These are phyloP conservation scores for Lomographa bimaculata DNA, from an alignment of 2,888 invertebrate genomes.

Conservation along the genomic window DNA sequence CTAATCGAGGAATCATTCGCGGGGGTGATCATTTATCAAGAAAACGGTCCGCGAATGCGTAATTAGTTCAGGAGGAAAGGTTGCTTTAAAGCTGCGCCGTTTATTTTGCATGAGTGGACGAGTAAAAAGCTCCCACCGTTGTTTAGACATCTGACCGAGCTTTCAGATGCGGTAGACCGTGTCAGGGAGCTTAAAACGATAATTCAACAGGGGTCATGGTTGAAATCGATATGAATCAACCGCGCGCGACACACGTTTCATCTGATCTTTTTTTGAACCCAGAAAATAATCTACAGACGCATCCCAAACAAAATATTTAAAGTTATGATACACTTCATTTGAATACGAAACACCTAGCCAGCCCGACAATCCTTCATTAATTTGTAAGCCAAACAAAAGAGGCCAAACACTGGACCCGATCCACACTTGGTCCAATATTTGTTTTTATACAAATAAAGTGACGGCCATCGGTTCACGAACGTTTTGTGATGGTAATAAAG, in stretches of 20 bases:
- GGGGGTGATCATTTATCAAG: constrained; percentile 74
- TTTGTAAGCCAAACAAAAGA: constrained; percentile 68
- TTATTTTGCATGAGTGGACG: constrained; percentile 69
- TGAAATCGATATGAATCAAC: constrained; percentile 54
- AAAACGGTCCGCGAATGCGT: constrained; percentile 70
- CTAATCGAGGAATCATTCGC: constrained; percentile 80
- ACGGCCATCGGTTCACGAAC: constrained; percentile 68
- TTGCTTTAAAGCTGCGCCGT: constrained; percentile 53
- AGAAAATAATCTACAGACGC: constrained; percentile 5
- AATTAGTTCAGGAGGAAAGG: constrained; percentile 62
- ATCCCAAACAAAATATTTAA: constrained; percentile 45
- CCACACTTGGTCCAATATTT: constrained; percentile 80
- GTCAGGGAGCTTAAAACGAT: constrained; percentile 67
- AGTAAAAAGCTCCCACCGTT: constrained; percentile 59
- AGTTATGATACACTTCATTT: constrained; percentile 46
- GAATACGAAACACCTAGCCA: constrained; percentile 51
- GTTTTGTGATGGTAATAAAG: constrained; percentile 79
- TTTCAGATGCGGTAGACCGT: constrained; percentile 70
- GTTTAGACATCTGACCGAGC: constrained; percentile 64
- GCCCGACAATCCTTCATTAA: constrained; percentile 76
- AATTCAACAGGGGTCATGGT: constrained; percentile 61
- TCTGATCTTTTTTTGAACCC: constrained; percentile 12
- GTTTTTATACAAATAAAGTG: constrained; percentile 74
- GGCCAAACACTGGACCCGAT: constrained; percentile 71
- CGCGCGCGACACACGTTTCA: constrained; percentile 28